Conservation (phyloP, 2,888 invertebrate species). For the Pyrgus malvae region DNA sequence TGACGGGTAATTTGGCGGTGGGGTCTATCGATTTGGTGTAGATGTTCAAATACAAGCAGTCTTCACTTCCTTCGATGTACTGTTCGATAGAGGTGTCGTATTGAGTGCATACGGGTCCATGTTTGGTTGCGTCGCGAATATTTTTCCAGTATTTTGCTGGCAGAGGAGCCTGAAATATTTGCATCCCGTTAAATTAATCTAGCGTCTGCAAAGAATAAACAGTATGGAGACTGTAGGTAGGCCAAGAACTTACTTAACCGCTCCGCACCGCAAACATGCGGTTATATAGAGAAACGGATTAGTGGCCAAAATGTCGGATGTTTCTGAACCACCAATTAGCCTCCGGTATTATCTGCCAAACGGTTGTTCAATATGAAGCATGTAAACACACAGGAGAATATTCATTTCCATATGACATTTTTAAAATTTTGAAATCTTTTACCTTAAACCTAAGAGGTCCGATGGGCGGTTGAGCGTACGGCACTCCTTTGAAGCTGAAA, state of each 20-base stretch:
- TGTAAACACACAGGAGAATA: no score
- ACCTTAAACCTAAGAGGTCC: conserved; percentile 76
- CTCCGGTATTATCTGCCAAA: no score
- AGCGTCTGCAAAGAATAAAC: no score
- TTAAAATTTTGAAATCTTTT: conserved; percentile 37
- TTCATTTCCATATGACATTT: background rate
- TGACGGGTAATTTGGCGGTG: conserved; percentile 50
- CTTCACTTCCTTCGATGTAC: conserved; percentile 46
- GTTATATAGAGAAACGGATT: no score
- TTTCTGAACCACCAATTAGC: no score
- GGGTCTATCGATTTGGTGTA: conserved; percentile 44
- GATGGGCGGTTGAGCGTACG: conserved; percentile 75
- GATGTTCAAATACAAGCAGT: conserved; percentile 56
- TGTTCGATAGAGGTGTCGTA: conserved; percentile 38
- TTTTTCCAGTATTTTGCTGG: conserved; percentile 55
- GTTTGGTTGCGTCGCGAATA: conserved; percentile 53
- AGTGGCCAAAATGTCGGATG: no score
- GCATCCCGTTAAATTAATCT: background rate
- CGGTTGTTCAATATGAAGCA: no score
- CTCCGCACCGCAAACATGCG: no score
- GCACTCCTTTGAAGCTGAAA: conserved; percentile 67
- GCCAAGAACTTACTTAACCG: no score
- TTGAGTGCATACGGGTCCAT: conserved; percentile 55
- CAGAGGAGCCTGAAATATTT: conserved; percentile 52
- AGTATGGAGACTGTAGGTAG: no score